Base-by-base conservation (phyloP, 1,140 invertebrate genomes). In the Drosophila baimaii region DNA sequence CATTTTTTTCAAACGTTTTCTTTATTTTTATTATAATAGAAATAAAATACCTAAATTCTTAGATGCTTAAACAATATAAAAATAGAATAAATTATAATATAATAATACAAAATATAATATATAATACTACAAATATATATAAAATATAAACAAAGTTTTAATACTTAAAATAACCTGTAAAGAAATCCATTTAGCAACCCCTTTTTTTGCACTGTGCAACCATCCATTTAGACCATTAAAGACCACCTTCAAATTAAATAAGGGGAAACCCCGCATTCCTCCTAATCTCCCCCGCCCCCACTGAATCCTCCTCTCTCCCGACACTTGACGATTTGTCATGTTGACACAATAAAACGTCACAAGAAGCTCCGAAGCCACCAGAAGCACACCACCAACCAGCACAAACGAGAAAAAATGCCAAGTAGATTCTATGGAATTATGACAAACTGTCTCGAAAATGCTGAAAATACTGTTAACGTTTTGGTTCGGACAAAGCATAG, bases 381-480 rank as follows among this genome's bases (percentile, higher is more conserved):
- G 51, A 35, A 54, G 31, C 27, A 57, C 37, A 41, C 56, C n/a
- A n/a, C n/a, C n/a, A n/a, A 52, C 19, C 19, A 15, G 49, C 51
- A 31, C 37, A 59, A 47, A 58, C 23, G 66, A 59, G 33, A 63
- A 78, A 57, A 68, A 57, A 52, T 61, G 65, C 44, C 44, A 49
- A 77, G 79, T 66, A 74, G 63, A 88, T 88, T 73, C 85, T 75
- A 78, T 89, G 84, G 82, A 89, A 89, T 89, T 89, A 89, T 89
- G 84, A 89, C 84, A 88, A 89, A 89, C 84, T 89, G 84, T 89
- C 84, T 89, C 77, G 56, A 89, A 89, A 89, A 89, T 89, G 84
- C 84, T 84, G 77, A 81, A 89, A 89, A 89, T 89, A 80, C 84
- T 84, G 84, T 75, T 89, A 86, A 88, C 84, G 85, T 83, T 84